These are phyloP conservation scores for Sialia sialis DNA, from an alignment of 2,113 vertebrate genomes.

Conservation along the genomic window DNA sequence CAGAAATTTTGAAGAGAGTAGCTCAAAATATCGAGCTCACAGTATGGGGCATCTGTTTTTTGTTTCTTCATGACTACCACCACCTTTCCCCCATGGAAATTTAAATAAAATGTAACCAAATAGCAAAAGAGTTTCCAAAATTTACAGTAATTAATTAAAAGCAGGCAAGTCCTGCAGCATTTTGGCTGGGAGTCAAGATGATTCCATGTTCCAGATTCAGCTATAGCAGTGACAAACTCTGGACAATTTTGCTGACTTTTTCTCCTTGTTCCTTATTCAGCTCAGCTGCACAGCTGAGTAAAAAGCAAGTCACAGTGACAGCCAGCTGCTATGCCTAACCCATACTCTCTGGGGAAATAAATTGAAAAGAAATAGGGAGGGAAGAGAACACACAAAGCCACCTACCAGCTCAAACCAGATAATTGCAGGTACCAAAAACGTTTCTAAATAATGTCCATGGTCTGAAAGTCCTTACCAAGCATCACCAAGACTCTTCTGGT, in stretches of 20 bases:
- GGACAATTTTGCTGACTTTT: slow-evolving; percentile 21
- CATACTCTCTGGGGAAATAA: slow-evolving; percentile 14
- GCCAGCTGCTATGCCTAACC: slow-evolving; percentile 13
- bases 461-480: background rate
- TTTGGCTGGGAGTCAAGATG: background rate
- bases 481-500: background rate
- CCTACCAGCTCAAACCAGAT: background rate
- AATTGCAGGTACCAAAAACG: background rate
- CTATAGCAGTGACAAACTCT: background rate
- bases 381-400: background rate
- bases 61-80: background rate
- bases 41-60: background rate
- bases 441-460: background rate
- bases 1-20: background rate
- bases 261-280: slow-evolving; percentile 40
- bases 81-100: background rate
- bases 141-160: background rate
- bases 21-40: background rate
- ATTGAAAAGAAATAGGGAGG: slow-evolving; percentile 6
- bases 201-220: background rate
- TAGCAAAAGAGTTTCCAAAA: background rate
- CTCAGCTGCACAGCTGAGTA: slow-evolving; percentile 16
- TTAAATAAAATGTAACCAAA: background rate
- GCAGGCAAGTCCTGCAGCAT: background rate
- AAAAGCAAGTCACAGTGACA: slow-evolving; percentile 48